Evolutionary conservation across 2,113 vertebrate species (phyloP), one percentile per base, ranked within the genome.

Genomic region (Felis chaus): DNA sequence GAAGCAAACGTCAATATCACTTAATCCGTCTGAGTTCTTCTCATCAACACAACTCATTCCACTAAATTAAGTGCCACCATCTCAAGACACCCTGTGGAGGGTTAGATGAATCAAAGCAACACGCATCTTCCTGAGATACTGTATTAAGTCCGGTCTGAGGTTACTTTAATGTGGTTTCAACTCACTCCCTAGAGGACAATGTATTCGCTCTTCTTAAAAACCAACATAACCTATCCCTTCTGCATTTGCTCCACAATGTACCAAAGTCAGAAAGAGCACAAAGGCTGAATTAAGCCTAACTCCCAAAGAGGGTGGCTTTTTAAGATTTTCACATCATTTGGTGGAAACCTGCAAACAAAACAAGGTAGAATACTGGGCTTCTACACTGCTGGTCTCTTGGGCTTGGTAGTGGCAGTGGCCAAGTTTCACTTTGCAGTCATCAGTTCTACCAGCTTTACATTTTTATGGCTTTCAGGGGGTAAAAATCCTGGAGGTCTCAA

Each of bases 11-110:
- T 63, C 82, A 92, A 10, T 39, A 80, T 87, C 61, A 94, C 50
- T 97, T 95, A 96, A 97, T 85, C 88, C 65, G 4, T 97, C 97
- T 97, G 85, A 8, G 1, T 96, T 98, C 92, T 96, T 98, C 93
- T 98, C 97, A 98, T 97, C 97, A 98, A 78, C 73, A 82, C 89
- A 98, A 97, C 65, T 94, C 94, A 97, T 88, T 95, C 92, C 63
- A 97, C 80, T 89, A 97, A 98, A 97, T 98, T 98, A 98, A 98
- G 76, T 96, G 97, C 57, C 93, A 81, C 36, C n/a, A 94, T 97
- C 97, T 97, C 83, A 81, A 73, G 89, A 97, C 45, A 96, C 65
- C 15, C 1, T 31, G 74, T 0, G 84, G 92, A 61, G 83, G 50
- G 33, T 96, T 96, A 96, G 95, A 94, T 71, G 50, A 93, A 93